These are phyloP conservation scores for Mareca penelope DNA, from an alignment of 2,797 vertebrate genomes.

Conservation along the genomic window DNA sequence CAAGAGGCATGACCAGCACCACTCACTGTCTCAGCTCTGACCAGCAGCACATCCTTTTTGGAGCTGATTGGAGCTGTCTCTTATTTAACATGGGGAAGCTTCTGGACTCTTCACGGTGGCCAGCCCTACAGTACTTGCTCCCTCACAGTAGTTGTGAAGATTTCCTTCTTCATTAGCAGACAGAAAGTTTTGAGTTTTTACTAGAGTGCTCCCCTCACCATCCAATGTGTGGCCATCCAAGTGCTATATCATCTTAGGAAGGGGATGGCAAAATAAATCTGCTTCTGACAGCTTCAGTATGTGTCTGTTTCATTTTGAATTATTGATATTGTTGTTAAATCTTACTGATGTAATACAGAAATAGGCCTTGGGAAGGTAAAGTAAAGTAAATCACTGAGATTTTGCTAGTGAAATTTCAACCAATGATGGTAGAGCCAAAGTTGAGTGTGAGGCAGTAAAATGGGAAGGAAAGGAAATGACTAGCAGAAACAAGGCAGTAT, in stretches of 20 bases:
- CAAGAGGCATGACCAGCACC: background rate
- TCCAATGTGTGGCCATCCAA: rapidly evolving
- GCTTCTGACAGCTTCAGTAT: background rate
- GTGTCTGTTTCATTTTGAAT: background rate
- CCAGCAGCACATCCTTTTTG: background rate
- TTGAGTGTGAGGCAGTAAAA: background rate
- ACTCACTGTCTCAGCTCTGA: background rate
- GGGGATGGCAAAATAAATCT: background rate
- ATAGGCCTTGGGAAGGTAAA: background rate
- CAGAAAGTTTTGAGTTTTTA: background rate
- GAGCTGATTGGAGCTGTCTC: background rate
- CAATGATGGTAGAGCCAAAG: background rate
- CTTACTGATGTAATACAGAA: background rate
- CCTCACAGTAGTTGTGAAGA: background rate
- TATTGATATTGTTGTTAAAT: background rate
- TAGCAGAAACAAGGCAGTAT: background rate
- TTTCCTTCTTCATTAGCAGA: background rate
- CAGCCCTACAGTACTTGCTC: too few relatives aligned
- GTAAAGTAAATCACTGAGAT: background rate
- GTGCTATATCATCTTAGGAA: background rate
- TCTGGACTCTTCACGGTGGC: background rate
- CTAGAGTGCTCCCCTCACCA: background rate
- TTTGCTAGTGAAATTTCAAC: background rate
- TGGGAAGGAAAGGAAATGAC: background rate
- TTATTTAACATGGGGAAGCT: background rate